Evolutionary conservation across 2,113 vertebrate species (phyloP).

Genomic region (Eonycteris spelaea): DNA sequence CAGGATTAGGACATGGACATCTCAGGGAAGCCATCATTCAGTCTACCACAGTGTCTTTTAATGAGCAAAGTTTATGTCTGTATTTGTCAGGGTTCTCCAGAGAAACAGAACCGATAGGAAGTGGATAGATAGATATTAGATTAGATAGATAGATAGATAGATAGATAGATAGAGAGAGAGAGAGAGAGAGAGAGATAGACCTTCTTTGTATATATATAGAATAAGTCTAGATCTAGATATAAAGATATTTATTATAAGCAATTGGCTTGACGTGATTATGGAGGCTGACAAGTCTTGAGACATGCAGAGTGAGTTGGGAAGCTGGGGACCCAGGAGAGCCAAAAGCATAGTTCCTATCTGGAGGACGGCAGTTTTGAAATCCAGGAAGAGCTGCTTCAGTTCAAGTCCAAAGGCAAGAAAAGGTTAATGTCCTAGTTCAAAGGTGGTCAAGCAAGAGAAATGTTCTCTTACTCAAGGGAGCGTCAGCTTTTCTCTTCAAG

Average conservation of each 20-base stretch:
- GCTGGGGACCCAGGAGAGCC: background rate
- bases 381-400: background rate
- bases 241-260: background rate
- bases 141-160: background rate
- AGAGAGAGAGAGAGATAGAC: background rate
- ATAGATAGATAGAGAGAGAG: background rate
- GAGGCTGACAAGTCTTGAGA: background rate
- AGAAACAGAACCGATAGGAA: background rate
- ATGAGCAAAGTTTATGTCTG: background rate
- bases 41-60: background rate
- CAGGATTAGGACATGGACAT: background rate
- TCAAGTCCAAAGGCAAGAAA: background rate
- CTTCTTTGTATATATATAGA: background rate
- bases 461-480: background rate
- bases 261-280: background rate
- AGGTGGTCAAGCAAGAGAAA: background rate
- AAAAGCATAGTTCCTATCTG: background rate
- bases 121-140: background rate
- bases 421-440: background rate
- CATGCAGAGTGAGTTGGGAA: background rate
- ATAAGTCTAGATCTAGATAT: background rate
- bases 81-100: background rate
- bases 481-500: background rate
- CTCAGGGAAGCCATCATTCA: background rate
- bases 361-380: background rate